A percentile compares a stretch with the other conserved stretches of the same genome.
Evolutionary conservation across 2,797 vertebrate genomes (phyloP).

Genomic region (Huso huso): DNA sequence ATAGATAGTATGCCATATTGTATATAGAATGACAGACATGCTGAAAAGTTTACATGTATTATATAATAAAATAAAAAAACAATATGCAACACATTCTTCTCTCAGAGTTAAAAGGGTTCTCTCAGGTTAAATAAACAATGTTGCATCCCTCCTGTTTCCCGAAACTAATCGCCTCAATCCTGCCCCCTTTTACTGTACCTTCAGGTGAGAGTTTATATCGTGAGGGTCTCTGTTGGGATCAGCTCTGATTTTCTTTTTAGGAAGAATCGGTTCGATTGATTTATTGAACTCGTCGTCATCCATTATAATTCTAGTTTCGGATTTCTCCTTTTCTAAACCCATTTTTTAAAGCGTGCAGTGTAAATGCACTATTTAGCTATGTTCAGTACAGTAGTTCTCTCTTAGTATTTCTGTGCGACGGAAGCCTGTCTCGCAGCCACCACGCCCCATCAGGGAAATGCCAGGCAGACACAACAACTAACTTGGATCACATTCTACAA

Average conservation of each 20-base stretch:
- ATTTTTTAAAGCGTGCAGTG: conserved; percentile 38
- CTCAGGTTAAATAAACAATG: neutral
- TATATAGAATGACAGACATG: too few species aligned
- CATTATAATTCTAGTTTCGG: conserved; percentile 74
- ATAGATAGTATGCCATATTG: too few species aligned
- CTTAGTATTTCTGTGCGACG: conserved; percentile 18
- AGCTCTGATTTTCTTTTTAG: conserved; percentile 45
- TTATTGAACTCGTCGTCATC: conserved; percentile 57
- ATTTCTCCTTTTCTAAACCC: conserved; percentile 79
- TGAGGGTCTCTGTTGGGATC: conserved; percentile 63
- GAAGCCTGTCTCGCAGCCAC: conserved; percentile 24
- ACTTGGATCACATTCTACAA: conserved; percentile 23
- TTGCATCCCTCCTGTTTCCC: neutral
- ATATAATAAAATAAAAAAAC: too few species aligned
- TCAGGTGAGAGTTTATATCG: conserved; percentile 68
- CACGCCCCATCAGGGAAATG: conserved; percentile 39
- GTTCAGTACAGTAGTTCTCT: conserved; percentile 17
- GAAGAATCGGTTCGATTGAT: conserved; percentile 58
- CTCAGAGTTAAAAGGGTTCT: too few species aligned
- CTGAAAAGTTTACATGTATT: too few species aligned
- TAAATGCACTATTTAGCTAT: conserved; percentile 18
- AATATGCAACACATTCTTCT: too few species aligned
- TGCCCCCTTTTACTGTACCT: conserved; percentile 51
- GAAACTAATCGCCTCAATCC: neutral
- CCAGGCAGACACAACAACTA: conserved; percentile 29